Evolutionary conservation across 2,888 invertebrate genomes (phyloP).

Genomic region (Amiota mariae): DNA sequence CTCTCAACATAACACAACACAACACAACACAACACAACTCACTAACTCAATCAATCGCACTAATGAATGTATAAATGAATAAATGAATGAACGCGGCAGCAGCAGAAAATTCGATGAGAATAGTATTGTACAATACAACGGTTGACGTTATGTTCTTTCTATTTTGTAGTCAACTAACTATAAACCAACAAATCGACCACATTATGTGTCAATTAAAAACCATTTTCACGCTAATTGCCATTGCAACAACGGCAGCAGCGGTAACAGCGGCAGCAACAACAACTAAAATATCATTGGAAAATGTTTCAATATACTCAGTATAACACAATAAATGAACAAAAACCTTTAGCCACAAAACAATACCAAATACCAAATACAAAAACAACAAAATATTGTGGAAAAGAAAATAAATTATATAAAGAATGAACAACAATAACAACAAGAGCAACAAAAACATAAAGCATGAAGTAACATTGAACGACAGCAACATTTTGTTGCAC

Average conservation of each 20-base stretch:
- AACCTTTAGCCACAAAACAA: background rate
- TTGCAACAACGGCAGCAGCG: constrained; percentile 14
- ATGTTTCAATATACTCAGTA: background rate
- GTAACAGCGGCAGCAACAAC: too few relatives aligned
- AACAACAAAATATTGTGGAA: constrained; percentile 3
- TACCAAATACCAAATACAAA: background rate
- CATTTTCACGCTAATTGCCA: constrained; percentile 56
- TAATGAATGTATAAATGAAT: background rate
- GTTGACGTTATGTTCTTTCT: background rate
- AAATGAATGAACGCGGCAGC: constrained; percentile 12
- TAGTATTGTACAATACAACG: too few relatives aligned
- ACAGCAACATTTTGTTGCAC: constrained; percentile 39
- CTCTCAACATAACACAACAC: background rate
- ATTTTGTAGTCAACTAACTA: background rate
- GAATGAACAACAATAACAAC: background rate
- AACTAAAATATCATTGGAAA: background rate
- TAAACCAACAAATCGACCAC: constrained; percentile 41
- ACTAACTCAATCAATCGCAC: constrained; percentile 31
- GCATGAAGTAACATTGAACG: background rate
- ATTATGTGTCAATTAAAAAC: constrained; percentile 65
- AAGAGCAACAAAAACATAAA: background rate
- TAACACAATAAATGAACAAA: too few relatives aligned
- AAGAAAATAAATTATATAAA: constrained; percentile 31
- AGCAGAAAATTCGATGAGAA: constrained; percentile 44
- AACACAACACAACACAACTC: background rate